A percentile compares a stretch with the other conserved stretches of the same genome.
Conservation (phyloP, 2,888 invertebrate genomes). For the Acanthococcus lagerstroemiae region DNA sequence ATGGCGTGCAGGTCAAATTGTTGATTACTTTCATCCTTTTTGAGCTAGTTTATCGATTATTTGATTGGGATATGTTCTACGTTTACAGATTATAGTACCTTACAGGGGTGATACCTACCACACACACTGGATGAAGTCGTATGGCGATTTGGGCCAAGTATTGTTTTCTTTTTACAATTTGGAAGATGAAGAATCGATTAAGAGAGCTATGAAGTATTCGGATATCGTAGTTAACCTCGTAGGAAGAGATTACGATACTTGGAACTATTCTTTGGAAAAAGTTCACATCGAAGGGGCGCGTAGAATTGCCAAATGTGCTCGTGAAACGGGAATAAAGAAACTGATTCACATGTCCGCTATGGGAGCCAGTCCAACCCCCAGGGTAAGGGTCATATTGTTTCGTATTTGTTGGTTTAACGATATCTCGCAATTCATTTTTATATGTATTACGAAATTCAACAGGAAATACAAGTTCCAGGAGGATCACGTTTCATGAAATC, state of each 20-base stretch:
- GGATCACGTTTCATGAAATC: slow-evolving; percentile 68
- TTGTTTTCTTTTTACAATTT: slow-evolving; percentile 76
- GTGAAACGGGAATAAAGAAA: slow-evolving; percentile 74
- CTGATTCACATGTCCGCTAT: slow-evolving; percentile 86
- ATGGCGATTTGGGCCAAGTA: slow-evolving; percentile 92
- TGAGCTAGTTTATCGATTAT: background rate
- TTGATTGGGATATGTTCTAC: slow-evolving; percentile 30
- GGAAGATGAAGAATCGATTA: slow-evolving; percentile 73
- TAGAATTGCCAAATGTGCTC: slow-evolving; percentile 62
- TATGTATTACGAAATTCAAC: background rate
- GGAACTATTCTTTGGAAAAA: slow-evolving; percentile 74
- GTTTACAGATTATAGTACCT: slow-evolving; percentile 74
- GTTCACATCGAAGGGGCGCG: slow-evolving; percentile 79
- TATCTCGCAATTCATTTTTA: background rate
- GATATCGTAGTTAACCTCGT: slow-evolving; percentile 94
- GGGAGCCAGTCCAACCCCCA: slow-evolving; percentile 50
- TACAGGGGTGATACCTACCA: slow-evolving; percentile 81
- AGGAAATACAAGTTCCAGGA: slow-evolving; percentile 49
- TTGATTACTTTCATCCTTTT: background rate
- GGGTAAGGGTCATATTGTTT: slow-evolving; percentile 12
- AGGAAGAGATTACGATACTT: slow-evolving; percentile 85
- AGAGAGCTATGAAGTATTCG: slow-evolving; percentile 79
- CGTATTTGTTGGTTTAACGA: background rate
- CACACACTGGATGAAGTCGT: slow-evolving; percentile 60
- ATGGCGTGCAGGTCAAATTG: slow-evolving; percentile 74